These are phyloP conservation scores for Danio kyathit DNA, from an alignment of 2,797 vertebrate genomes.

Conservation along the genomic window DNA sequence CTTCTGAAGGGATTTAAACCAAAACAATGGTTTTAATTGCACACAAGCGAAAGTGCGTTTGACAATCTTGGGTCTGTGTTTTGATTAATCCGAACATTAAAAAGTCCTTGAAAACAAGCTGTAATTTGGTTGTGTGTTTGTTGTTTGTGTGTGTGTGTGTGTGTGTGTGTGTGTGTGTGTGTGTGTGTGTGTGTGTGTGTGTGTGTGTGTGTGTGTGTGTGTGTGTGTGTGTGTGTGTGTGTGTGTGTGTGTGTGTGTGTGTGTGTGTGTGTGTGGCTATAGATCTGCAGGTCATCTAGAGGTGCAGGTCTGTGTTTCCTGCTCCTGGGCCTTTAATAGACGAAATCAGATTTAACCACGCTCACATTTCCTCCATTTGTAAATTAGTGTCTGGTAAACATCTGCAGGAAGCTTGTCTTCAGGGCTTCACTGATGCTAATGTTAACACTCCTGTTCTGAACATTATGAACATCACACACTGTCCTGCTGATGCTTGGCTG, in stretches of 20 bases:
- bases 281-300: constrained; percentile 4
- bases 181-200: too few species aligned
- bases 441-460: not conserved
- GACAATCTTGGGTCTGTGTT: constrained; percentile 37
- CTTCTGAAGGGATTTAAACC: constrained; percentile 47
- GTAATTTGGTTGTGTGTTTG: not conserved
- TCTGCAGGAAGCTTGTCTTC: constrained; percentile 4
- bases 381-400: constrained; percentile 37
- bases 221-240: not conserved
- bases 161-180: too few species aligned
- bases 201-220: not conserved
- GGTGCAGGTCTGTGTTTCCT: constrained; percentile 26
- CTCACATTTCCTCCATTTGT: constrained; percentile 47
- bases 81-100: constrained; percentile 43
- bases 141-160: not conserved
- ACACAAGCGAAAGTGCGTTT: constrained; percentile 19
- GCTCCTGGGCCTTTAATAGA: constrained; percentile 28
- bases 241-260: too few species aligned
- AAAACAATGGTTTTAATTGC: constrained; percentile 45
- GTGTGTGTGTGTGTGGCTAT: too few species aligned
- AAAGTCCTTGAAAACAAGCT: constrained; percentile 5
- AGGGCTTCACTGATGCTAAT: constrained; percentile 7
- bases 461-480: constrained; percentile 8
- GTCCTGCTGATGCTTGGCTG: not conserved
- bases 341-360: constrained; percentile 46